Evolutionary conservation across 2,888 invertebrate species (phyloP), one percentile per base, ranked within the genome.

Genomic region (Sepioteuthis lessoniana): DNA sequence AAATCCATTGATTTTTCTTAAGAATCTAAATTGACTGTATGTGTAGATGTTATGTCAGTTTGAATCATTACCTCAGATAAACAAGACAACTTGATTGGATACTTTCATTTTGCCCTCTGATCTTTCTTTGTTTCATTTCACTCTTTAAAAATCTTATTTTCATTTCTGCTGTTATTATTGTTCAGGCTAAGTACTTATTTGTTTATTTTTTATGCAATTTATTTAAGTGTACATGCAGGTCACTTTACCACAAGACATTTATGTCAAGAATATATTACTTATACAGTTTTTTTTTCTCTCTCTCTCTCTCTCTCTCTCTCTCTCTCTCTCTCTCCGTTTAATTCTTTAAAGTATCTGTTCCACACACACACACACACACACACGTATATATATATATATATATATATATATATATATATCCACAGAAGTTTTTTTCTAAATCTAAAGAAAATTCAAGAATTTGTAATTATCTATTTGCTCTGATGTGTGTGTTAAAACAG

Each of bases 41-140:
- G n/a, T 76, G n/a, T 76, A n/a, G 76, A n/a, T 76, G 76, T 76
- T 16, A 76, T 76, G 76, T 76, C 76, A 76, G 76, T 76, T 76
- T 76, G 76, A 76, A 76, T 76, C 76, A 76, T 76, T 76, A 76
- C 55, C 55, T 55, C 55, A 25, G 55, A 55, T 55, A n/a, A 76
- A 76, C n/a, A n/a, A 10, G 76, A 76, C 35, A 76, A 76, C n/a
- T 76, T 76, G 76, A 76, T 76, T 76, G 76, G n/a, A 76, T 76
- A 76, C 76, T 76, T 76, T 76, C 76, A 76, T 76, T 76, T 76
- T 31, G 76, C n/a, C 76, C 76, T 76, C 76, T 35, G 76, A 76
- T 76, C 76, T 76, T 76, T 76, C 76, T 76, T 76, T 76, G 76
- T 76, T 76, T 76, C 76, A 76, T n/a, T 76, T 76, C 76, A 76